These are phyloP conservation scores for Aurelia aurita DNA, from an alignment of 30 jellyfish, hydroid and myxozoan species.

Conservation along the genomic window DNA sequence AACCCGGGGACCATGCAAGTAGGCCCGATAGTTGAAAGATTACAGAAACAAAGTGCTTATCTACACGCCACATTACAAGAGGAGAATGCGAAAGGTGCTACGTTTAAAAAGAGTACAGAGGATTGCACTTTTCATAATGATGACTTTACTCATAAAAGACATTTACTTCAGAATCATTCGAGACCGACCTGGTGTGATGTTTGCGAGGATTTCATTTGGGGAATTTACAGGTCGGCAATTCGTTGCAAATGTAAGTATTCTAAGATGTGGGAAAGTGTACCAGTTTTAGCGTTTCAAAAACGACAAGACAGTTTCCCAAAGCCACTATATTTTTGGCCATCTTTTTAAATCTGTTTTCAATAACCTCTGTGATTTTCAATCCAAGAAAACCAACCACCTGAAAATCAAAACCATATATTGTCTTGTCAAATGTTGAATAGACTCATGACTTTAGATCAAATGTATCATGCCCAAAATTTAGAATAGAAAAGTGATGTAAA, in stretches of 20 bases:
- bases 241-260: constrained; percentile 84
- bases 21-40: constrained; percentile 70
- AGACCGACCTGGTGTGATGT: constrained; percentile 97
- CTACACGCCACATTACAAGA: constrained; percentile 46
- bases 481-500: too few species aligned
- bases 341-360: too few species aligned
- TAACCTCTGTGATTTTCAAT: too few species aligned
- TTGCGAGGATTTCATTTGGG: constrained; percentile 92
- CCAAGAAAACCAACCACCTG: too few species aligned
- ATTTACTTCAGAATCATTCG: constrained; percentile 77
- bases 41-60: constrained; percentile 68
- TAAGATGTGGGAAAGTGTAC: too few species aligned
- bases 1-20: constrained; percentile 37
- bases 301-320: too few species aligned
- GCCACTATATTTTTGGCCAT: too few species aligned
- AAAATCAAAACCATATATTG: too few species aligned
- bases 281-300: too few species aligned
- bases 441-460: too few species aligned
- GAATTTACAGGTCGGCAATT: constrained; percentile 81
- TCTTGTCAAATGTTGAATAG: too few species aligned
- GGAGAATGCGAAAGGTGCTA: constrained; percentile 9
- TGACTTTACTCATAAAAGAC: constrained; percentile 51
- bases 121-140: constrained; percentile 23
- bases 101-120: constrained; percentile 29
- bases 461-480: too few species aligned